Base-by-base conservation (phyloP, 2,113 vertebrate genomes). In the Anarrhichthys ocellatus region DNA sequence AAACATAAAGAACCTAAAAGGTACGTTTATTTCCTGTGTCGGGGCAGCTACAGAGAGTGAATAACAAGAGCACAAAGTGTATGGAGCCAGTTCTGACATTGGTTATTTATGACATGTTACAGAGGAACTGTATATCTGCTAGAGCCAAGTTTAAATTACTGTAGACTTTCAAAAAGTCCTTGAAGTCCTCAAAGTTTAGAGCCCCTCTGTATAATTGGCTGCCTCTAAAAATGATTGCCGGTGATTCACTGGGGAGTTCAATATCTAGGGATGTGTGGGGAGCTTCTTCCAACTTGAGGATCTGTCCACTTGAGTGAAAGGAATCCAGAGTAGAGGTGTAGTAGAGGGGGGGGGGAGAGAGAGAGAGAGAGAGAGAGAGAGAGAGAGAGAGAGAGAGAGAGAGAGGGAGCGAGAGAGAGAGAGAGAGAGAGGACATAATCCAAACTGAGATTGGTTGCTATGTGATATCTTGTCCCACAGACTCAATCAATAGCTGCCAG, bases 401-500 rank as follows among this genome's bases (percentile, higher is more conserved):
- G 34, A 34, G 34, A 34, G 4, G 4, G 32, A 34, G 32, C 82
- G 83, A 56, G 10, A 61, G 36, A 73, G 36, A 56, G 77, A 76
- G 67, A 42, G 81, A 86, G 69, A 85, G 84, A 89, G 87, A 86
- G 88, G 88, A 89, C 86, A 91, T 87, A 87, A 92, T 90, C 89
- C 83, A 75, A 76, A 88, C 70, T 69, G 78, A 87, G 87, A 88
- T 87, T 88, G 90, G 80, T 83, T 84, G 78, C 84, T 82, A 70
- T 85, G 73, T 83, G 88, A 92, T 92, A 92, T 85, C 90, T 91
- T 86, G 81, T 88, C 88, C 63, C 71, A 58, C 71, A 89, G 87
- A 86, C 85, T 82, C 76, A 90, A 93, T 92, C 92, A 91, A 92
- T 92, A 89, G 73, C 80, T 68, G 73, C 81, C 84, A 83, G 82